Evolutionary conservation across 2,113 vertebrate genomes (phyloP).

Genomic region (Dolichotis patagonum): DNA sequence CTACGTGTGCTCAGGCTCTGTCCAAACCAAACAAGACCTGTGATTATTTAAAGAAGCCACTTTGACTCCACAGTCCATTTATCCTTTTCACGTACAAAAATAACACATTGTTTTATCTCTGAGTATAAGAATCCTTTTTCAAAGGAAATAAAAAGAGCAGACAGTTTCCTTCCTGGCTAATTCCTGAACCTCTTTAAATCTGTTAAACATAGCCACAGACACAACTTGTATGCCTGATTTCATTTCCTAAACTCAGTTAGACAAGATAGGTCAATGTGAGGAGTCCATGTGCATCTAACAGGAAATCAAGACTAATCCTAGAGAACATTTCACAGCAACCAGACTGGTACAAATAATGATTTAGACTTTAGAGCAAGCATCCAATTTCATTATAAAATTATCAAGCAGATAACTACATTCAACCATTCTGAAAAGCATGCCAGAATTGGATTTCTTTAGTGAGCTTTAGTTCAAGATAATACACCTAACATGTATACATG

Average conservation of each 20-base stretch:
- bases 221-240: conserved; percentile 36
- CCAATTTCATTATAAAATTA: not conserved
- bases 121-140: conserved; percentile 87
- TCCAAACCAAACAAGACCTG: conserved; percentile 85
- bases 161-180: conserved; percentile 94
- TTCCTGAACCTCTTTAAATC: conserved; percentile 85
- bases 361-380: not conserved
- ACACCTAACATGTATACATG: not conserved
- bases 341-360: not conserved
- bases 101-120: conserved; percentile 88
- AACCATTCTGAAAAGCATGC: not conserved
- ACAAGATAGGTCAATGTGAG: accelerated
- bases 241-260: conserved; percentile 75
- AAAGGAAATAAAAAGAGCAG: conserved; percentile 95
- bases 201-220: conserved; percentile 78
- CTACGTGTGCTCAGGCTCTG: not conserved
- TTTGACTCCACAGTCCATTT: conserved; percentile 80
- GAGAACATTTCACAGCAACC: not conserved
- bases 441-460: not conserved
- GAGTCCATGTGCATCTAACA: not conserved
- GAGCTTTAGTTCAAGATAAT: not conserved
- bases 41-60: conserved; percentile 81
- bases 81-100: conserved; percentile 87
- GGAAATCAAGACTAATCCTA: not conserved
- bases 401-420: not conserved